Conservation (phyloP, 35 echinoderm and acorn worm genomes). For the Eucidaris tribuloides region DNA sequence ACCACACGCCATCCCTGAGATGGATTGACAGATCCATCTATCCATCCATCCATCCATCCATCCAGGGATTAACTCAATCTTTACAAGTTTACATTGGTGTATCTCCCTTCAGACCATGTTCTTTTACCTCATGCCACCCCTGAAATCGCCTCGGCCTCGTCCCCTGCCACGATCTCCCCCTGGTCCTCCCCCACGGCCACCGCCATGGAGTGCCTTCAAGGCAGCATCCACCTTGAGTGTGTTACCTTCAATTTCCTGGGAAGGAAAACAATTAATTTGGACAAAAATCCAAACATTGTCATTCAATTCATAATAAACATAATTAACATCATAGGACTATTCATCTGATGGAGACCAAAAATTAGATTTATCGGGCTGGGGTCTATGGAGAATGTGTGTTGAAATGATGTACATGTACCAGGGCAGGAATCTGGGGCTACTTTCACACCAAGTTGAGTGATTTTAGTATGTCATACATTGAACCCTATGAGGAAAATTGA, state of each 20-base stretch:
- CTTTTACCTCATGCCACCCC: not conserved
- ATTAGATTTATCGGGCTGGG: too few relatives aligned
- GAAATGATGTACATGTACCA: too few relatives aligned
- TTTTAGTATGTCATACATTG: too few relatives aligned
- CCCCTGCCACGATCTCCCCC: not conserved
- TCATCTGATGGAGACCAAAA: too few relatives aligned
- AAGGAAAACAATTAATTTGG: not conserved
- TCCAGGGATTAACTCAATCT: too few relatives aligned
- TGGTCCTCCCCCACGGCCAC: not conserved
- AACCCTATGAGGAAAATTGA: too few relatives aligned
- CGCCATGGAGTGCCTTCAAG: not conserved
- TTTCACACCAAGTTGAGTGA: too few relatives aligned
- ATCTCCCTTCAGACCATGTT: not conserved
- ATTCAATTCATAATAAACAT: too few relatives aligned
- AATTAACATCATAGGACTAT: too few relatives aligned
- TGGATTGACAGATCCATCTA: not conserved
- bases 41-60: not conserved
- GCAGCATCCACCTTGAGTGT: constrained; percentile 9
- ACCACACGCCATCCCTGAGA: not conserved
- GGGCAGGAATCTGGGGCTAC: too few relatives aligned
- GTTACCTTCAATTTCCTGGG: not conserved
- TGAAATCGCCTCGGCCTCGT: constrained; percentile 6
- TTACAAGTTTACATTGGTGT: not conserved
- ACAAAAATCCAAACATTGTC: too few relatives aligned
- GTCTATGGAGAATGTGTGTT: too few relatives aligned